Percentiles rank a stretch among this genome's conserved stretches.
These are phyloP conservation scores for Papilio machaon DNA, from an alignment of 1,140 invertebrate species.

Conservation along the genomic window DNA sequence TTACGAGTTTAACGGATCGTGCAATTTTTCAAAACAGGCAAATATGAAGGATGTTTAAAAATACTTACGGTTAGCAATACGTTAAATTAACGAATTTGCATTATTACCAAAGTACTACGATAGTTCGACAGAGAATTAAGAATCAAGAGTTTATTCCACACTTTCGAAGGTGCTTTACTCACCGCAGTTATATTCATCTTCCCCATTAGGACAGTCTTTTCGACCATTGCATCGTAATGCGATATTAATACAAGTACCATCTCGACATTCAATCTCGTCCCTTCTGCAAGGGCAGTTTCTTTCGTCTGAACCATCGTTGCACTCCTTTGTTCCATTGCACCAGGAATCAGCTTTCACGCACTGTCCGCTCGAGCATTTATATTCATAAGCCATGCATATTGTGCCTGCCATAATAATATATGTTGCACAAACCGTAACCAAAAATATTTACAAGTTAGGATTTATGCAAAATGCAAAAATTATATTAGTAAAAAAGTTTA, in stretches of 20 bases:
- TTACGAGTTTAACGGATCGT: not conserved
- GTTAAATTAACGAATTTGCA: not conserved
- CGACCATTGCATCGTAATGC: conserved; percentile 79
- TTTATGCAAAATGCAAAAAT: conserved; percentile 16
- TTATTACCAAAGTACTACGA: conserved; percentile 21
- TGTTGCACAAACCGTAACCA: conserved; percentile 64
- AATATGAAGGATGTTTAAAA: not conserved
- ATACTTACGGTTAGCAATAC: not conserved
- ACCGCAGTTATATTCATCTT: conserved; percentile 87
- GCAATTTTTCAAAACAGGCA: not conserved
- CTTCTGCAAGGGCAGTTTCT: conserved; percentile 82
- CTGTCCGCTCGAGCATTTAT: conserved; percentile 83
- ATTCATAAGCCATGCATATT: conserved; percentile 78
- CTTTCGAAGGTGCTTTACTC: conserved; percentile 64
- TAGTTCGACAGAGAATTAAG: conserved; percentile 22
- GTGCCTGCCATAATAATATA: conserved; percentile 72
- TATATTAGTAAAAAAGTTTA: conserved; percentile 7
- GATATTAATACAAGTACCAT: conserved; percentile 82
- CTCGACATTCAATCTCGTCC: conserved; percentile 82
- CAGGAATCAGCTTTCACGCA: conserved; percentile 86
- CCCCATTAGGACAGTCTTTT: conserved; percentile 85
- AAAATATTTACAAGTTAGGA: conserved; percentile 44
- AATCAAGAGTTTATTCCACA: conserved; percentile 25
- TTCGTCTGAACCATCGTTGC: conserved; percentile 90
- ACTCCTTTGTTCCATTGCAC: conserved; percentile 90